phyloP scores from a whole-genome alignment of 2,888 invertebrate species.

The Orthonychiurus folsomi region DNA sequence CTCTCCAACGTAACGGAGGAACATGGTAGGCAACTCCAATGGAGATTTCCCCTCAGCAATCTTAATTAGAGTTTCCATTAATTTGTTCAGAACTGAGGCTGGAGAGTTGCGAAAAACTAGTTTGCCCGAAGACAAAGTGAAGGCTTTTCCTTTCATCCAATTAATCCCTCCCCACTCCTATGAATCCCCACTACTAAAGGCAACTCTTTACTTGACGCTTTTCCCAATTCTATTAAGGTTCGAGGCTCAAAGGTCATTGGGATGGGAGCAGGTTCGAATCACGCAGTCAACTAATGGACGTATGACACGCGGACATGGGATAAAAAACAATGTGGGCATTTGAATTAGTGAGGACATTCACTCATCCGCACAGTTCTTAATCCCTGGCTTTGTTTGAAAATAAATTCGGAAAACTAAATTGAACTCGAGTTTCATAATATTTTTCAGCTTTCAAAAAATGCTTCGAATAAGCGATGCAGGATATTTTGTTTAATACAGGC shows the following conservation, averaged over 20 bases:
- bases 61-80: conserved; percentile 1
- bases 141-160: neutral
- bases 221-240: neutral
- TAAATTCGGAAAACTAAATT: no score
- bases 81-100: neutral
- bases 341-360: no score
- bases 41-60: neutral
- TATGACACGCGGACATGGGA: no score
- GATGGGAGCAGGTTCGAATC: no score
- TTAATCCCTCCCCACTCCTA: neutral
- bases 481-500: no score
- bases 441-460: no score
- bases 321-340: no score
- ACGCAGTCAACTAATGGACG: no score
- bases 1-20: neutral
- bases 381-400: no score
- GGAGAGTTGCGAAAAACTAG: neutral
- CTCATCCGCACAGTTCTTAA: no score
- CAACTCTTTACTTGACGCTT: neutral
- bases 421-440: no score
- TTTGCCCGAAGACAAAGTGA: neutral
- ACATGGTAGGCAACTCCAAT: neutral
- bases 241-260: neutral
- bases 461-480: no score
- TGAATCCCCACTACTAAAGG: neutral